Base-by-base conservation (phyloP, 2,113 vertebrate species). In the Cathartes aura region DNA sequence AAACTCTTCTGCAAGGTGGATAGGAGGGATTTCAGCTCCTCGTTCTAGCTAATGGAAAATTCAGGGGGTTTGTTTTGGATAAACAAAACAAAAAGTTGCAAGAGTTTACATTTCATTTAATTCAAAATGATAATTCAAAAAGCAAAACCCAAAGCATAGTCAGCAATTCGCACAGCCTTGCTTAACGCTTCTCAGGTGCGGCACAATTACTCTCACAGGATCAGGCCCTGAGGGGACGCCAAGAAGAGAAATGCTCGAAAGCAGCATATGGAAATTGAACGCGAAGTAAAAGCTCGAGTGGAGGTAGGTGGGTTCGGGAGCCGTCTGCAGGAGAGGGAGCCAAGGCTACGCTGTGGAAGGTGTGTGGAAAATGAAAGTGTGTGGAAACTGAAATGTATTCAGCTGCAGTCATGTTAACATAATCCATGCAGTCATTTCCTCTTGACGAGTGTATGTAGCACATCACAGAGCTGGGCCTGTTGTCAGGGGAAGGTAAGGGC, bases 141-240 rank as follows among this genome's bases (percentile, higher is more conserved):
- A 64, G 59, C 68, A 92, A 91, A 87, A 29, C 53, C 67, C 38
- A 34, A 48, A 91, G 64, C 1, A 0, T 15, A n/a, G 40, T 84
- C 32, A 58, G 75, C 47, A n/a, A 74, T 81, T 75, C 0, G 0
- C 50, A 42, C 21, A 76, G 93, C 43, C 70, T 90, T 64, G 63
- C 75, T 81, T 67, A 71, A 66, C 18, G 5, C 83, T 79, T 67
- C 71, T 85, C 64, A 75, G 90, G 86, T 94, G 90, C 15, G 0
- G 63, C 82, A 66, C 24, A 7, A 36, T 74, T 56, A 43, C 24
- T 68, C n/a, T 83, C 82, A 13, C 86, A 91, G 90, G 88, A 95
- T 81, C 82, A 22, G 95, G 86, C 86, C 94, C 88, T 29, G 89
- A 40, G 88, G 85, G 93, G 66, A 89, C 29, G 24, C 85, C 64